phyloP scores from a whole-genome alignment of 2,888 invertebrate genomes.

The Scaptomyza flava region DNA sequence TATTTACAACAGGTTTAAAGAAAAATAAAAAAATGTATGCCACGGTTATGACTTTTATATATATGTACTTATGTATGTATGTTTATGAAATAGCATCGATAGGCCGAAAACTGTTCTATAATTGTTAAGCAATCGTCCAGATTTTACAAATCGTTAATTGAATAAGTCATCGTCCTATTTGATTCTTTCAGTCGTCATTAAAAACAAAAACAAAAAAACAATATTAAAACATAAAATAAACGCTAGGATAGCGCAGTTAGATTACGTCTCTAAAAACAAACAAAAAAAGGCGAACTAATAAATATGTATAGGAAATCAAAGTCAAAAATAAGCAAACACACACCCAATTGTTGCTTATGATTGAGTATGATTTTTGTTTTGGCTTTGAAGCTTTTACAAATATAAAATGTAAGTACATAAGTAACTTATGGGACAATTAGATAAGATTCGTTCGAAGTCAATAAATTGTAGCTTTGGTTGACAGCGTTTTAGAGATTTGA shows the following conservation, averaged over 20 bases:
- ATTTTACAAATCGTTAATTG: slow-evolving; percentile 20
- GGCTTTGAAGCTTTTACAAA: slow-evolving; percentile 12
- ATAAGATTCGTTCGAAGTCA: slow-evolving; percentile 37
- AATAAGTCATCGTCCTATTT: slow-evolving; percentile 17
- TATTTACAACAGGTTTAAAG: slow-evolving; percentile 42
- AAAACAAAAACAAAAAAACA: slow-evolving; percentile 6
- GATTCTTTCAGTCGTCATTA: slow-evolving; percentile 28
- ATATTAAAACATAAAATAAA: slow-evolving; percentile 9
- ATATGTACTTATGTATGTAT: slow-evolving; percentile 10
- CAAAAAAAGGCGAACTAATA: slow-evolving; percentile 3
- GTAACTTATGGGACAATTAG: slow-evolving; percentile 23
- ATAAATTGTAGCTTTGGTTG: slow-evolving; percentile 64
- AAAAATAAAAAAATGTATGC: slow-evolving; percentile 11
- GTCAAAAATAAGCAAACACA: slow-evolving; percentile 53
- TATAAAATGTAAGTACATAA: slow-evolving; percentile 5
- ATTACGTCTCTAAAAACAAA: slow-evolving; percentile 36
- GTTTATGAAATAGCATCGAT: slow-evolving; percentile 22
- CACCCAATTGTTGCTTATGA: slow-evolving; percentile 55
- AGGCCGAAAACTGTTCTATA: slow-evolving; percentile 17
- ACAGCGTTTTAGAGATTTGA: slow-evolving; percentile 58
- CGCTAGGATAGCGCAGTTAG: slow-evolving; percentile 8
- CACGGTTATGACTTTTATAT: slow-evolving; percentile 16
- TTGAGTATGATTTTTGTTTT: slow-evolving; percentile 46
- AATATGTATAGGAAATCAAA: slow-evolving; percentile 44
- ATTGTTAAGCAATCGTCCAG: slow-evolving; percentile 12